Percentiles rank a stretch among this genome's conserved stretches.
phyloP scores from a whole-genome alignment of 2,888 invertebrate genomes.

The Drosophila incognita region DNA sequence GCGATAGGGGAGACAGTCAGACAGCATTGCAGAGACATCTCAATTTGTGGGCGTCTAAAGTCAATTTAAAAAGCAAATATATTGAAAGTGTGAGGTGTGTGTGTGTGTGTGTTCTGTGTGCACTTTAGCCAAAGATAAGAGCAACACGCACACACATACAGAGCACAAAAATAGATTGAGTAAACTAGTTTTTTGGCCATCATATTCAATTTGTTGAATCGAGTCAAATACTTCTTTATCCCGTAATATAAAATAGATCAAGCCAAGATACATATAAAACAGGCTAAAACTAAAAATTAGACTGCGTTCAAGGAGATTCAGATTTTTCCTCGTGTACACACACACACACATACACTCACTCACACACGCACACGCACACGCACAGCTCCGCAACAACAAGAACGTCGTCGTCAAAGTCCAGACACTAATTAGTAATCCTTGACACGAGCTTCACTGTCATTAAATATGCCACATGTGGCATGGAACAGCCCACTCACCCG shows the following conservation, averaged over 20 bases:
- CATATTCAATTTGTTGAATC: not conserved
- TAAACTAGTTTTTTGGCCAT: not conserved
- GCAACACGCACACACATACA: slow-evolving; percentile 17
- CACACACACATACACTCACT: not conserved
- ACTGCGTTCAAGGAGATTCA: not conserved
- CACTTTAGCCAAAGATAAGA: slow-evolving; percentile 58
- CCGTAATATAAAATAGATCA: not conserved
- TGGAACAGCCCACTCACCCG: slow-evolving; percentile 6
- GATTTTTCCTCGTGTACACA: not conserved
- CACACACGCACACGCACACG: not conserved
- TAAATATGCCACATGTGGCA: slow-evolving; percentile 76
- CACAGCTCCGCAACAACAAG: slow-evolving; percentile 19
- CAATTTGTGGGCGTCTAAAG: slow-evolving; percentile 72
- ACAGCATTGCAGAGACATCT: slow-evolving; percentile 49
- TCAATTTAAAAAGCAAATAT: slow-evolving; percentile 78
- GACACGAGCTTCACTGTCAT: slow-evolving; percentile 77
- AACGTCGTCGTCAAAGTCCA: slow-evolving; percentile 70
- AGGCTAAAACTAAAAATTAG: not conserved
- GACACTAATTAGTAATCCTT: slow-evolving; percentile 81
- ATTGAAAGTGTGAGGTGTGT: slow-evolving; percentile 8
- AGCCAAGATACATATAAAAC: not conserved
- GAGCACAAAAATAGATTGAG: not conserved
- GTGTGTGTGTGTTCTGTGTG: slow-evolving; percentile 39
- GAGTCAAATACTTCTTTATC: not conserved
- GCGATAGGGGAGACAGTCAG: slow-evolving; percentile 10